A percentile compares a stretch with the other conserved stretches of the same genome.
Evolutionary conservation across 2,888 invertebrate genomes (phyloP).

Genomic region (Metacarcinus magister): DNA sequence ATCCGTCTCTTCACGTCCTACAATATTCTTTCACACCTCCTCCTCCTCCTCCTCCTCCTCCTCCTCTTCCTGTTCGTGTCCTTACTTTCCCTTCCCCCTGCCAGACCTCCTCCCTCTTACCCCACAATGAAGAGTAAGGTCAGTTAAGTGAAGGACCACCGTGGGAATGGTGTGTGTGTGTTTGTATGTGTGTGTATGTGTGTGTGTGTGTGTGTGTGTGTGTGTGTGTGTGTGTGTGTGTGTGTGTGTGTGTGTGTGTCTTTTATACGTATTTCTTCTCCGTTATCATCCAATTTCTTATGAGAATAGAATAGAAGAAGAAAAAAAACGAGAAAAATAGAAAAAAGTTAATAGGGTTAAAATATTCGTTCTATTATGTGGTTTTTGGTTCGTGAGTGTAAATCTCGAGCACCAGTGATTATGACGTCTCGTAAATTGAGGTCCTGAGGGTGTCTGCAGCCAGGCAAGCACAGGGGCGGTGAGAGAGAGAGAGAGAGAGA

Average conservation of each 20-base stretch:
- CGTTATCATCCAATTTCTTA: background rate
- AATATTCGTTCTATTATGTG: background rate
- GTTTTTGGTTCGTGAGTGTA: background rate
- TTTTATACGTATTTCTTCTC: background rate
- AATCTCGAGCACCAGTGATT: background rate
- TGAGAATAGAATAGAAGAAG: background rate
- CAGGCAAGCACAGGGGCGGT: too few species aligned
- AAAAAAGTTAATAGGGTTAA: background rate
- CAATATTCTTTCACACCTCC: too few species aligned
- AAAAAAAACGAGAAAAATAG: background rate
- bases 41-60: too few species aligned
- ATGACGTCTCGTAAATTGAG: background rate
- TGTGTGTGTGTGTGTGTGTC: too few species aligned
- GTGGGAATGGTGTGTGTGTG: background rate
- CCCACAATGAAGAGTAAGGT: background rate
- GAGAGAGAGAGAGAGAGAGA: too few species aligned
- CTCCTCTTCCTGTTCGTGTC: background rate
- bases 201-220: background rate
- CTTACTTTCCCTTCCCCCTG: background rate
- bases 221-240: background rate
- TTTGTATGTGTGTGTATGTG: background rate
- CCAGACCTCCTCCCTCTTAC: background rate
- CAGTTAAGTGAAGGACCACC: background rate
- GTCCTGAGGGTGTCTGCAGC: background rate
- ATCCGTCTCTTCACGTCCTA: too few species aligned